Base-by-base conservation (phyloP, 2,113 vertebrate species). In the Semnornis frantzii region DNA sequence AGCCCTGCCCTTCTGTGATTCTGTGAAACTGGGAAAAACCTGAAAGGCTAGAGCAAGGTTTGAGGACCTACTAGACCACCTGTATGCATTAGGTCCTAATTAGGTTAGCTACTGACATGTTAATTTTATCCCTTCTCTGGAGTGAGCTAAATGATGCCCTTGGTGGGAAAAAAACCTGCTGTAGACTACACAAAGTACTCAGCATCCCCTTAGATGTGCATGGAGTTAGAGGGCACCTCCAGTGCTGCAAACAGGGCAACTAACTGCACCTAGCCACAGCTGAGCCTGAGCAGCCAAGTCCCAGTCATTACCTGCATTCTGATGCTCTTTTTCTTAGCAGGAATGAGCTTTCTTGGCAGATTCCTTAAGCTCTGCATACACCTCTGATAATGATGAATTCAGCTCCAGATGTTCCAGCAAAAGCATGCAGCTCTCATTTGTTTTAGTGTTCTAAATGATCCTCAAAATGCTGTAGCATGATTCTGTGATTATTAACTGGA, bases 221-320 rank as follows among this genome's bases (percentile, higher is more conserved):
- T 2, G n/a, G 18, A n/a, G 21, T 2, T 8, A 2, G 8, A 1
- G 16, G 11, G 6, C 4, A 50, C 34, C 8, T 50, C 30, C 6
- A 28, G 52, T 11, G 24, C 15, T 3, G 25, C 31, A 9, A 57
- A 27, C 11, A 23, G 31, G 9, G 12, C 31, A 42, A 52, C 1
- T 2, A 90, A 19, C 34, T 10, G 15, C 34, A n/a, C 9, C 27
- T 9, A 14, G 3, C 10, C 14, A 44, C 34, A 44, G 7, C 18
- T 24, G 27, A 78, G 31, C 28, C 27, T 24, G 19, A 79, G 27
- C 15, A 73, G 12, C 55, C 62, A 33, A 66, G 39, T 44, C 23
- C 23, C 16, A 23, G 15, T 21, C 28, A 9, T 11, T 42, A 31
- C 12, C 24, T 5, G n/a, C 0, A 0, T 9, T 20, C 37, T 69